phyloP scores from a whole-genome alignment of 2,113 vertebrate genomes.

The Calonectris borealis region DNA sequence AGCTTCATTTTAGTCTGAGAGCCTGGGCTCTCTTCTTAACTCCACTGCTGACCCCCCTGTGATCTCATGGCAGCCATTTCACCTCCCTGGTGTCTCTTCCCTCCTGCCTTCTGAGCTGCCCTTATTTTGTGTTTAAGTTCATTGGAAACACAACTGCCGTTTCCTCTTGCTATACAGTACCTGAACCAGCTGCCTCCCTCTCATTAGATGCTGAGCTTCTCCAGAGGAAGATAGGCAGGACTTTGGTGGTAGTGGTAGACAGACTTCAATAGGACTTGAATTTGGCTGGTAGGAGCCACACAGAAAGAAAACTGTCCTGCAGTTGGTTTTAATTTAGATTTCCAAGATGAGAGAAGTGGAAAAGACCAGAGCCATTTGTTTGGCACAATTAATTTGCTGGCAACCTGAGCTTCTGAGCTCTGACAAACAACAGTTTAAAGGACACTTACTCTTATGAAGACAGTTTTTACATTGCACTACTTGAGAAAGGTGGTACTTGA shows the following conservation, averaged over 20 bases:
- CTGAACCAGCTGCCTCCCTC: background rate
- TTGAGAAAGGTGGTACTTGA: background rate
- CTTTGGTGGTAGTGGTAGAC: background rate
- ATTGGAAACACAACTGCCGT: background rate
- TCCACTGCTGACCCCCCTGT: background rate
- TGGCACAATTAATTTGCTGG: background rate
- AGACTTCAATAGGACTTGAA: background rate
- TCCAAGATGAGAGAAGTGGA: background rate
- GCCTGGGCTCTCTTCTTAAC: background rate
- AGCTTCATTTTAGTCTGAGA: background rate
- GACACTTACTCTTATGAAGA: background rate
- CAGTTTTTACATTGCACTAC: background rate
- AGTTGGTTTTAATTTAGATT: background rate
- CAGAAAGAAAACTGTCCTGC: background rate
- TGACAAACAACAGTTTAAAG: background rate
- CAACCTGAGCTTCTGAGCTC: background rate
- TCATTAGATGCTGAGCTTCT: background rate
- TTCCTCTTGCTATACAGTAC: background rate
- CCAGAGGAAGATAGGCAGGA: background rate
- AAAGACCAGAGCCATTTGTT: background rate
- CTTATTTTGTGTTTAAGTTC: background rate
- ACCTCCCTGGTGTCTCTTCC: background rate
- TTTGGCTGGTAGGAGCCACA: background rate
- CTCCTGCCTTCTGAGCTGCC: background rate
- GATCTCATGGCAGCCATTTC: background rate